phyloP scores from a whole-genome alignment of 2,888 invertebrate species.

The Limnephilus lunatus region DNA sequence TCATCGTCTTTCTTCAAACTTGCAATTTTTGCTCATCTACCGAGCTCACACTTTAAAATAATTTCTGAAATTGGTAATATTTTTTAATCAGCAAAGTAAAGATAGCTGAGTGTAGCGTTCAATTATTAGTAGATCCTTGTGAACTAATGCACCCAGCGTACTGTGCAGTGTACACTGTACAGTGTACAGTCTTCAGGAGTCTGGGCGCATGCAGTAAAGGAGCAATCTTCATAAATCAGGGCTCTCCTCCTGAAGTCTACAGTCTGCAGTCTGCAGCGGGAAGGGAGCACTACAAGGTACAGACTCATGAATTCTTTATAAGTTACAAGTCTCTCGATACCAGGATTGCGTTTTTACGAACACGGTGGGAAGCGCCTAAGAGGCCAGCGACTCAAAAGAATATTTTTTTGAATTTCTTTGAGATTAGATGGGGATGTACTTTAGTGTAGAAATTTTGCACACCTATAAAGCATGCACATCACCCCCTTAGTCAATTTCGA shows the following conservation, averaged over 20 bases:
- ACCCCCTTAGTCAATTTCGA: too few relatives aligned
- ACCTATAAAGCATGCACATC: too few relatives aligned
- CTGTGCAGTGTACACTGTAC: neutral
- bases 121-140: conserved; percentile 33
- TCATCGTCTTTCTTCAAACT: neutral
- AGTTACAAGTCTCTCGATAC: conserved; percentile 55
- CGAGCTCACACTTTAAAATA: neutral
- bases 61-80: neutral
- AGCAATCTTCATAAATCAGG: conserved; percentile 65
- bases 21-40: neutral
- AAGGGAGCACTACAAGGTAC: neutral
- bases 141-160: conserved; percentile 38
- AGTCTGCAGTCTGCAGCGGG: neutral
- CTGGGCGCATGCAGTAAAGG: conserved; percentile 56
- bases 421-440: neutral
- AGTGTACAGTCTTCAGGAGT: neutral
- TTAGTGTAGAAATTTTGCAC: too few relatives aligned
- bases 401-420: conserved; percentile 9
- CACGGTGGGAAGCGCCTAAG: neutral
- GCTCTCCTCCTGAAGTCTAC: conserved; percentile 35
- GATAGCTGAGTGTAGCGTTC: conserved; percentile 26
- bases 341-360: conserved; percentile 24
- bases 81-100: neutral
- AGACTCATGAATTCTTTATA: conserved; percentile 61
- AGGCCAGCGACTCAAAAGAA: neutral